Evolutionary conservation across 1,140 invertebrate species (phyloP).

Genomic region (Chlorops oryzae): DNA sequence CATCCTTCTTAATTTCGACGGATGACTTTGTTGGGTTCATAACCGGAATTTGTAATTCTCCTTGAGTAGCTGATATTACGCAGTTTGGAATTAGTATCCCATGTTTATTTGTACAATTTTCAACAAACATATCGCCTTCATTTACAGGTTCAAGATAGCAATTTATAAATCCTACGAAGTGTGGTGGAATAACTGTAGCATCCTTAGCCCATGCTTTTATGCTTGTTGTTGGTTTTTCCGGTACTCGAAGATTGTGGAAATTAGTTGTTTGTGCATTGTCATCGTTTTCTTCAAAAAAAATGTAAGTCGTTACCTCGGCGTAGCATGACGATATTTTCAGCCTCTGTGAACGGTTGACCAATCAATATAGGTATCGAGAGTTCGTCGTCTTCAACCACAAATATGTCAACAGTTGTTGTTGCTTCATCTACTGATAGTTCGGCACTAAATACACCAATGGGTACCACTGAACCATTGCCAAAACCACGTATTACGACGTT

Average conservation of each 20-base stretch:
- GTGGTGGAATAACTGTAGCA: conserved; percentile 1
- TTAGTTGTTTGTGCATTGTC: not conserved
- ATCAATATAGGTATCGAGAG: not conserved
- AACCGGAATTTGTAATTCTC: too few species aligned
- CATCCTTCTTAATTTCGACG: too few species aligned
- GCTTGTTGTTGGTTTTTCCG: not conserved
- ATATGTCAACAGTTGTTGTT: not conserved
- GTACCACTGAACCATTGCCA: too few species aligned
- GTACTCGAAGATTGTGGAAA: not conserved
- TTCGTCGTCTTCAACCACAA: not conserved
- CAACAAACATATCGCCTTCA: too few species aligned
- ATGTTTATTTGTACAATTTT: too few species aligned
- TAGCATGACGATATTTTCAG: conserved; percentile 1
- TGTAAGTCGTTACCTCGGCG: not conserved
- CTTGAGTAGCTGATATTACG: too few species aligned
- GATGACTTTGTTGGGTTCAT: too few species aligned
- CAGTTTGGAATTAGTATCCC: too few species aligned
- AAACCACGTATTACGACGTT: too few species aligned
- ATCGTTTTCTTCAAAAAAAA: not conserved
- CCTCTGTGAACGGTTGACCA: conserved; percentile 2
- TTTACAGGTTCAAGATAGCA: too few species aligned
- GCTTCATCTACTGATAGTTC: not conserved
- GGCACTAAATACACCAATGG: too few species aligned
- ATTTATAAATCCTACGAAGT: conserved; percentile 5
- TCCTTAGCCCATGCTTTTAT: conserved; percentile 4